Conservation (phyloP, 1,140 invertebrate genomes). For the Trichonephila clavipes region DNA sequence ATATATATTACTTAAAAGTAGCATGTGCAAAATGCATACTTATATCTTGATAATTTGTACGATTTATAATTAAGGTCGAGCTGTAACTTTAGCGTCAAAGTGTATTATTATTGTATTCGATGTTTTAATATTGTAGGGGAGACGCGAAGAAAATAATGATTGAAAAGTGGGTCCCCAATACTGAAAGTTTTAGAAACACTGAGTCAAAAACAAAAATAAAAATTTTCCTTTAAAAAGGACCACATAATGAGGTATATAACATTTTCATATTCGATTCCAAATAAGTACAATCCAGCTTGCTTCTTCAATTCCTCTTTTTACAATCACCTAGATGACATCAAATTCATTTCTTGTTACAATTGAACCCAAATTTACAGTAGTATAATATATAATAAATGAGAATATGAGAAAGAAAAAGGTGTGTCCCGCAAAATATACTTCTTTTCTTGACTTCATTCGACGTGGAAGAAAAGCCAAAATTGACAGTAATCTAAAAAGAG, state of each 20-base stretch:
- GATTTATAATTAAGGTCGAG: too few species aligned
- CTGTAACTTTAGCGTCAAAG: too few species aligned
- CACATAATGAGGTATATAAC: neutral
- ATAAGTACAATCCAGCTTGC: neutral
- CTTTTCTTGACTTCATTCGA: neutral
- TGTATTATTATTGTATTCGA: too few species aligned
- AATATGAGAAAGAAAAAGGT: neutral
- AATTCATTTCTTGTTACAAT: neutral
- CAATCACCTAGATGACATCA: neutral
- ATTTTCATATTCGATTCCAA: neutral
- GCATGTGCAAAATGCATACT: too few species aligned
- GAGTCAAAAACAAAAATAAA: too few species aligned
- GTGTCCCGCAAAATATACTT: neutral
- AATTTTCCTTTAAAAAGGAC: too few species aligned
- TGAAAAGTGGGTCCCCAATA: too few species aligned
- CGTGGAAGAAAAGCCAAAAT: neutral
- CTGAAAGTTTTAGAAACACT: too few species aligned
- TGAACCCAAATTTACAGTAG: neutral
- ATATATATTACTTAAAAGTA: too few species aligned
- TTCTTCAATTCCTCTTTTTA: neutral
- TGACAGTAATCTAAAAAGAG: neutral
- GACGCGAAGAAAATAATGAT: too few species aligned
- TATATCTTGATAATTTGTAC: too few species aligned
- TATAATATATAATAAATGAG: neutral
- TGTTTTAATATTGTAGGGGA: too few species aligned